Base-by-base conservation (phyloP, 2,888 invertebrate genomes). In the Allygus modestus region DNA sequence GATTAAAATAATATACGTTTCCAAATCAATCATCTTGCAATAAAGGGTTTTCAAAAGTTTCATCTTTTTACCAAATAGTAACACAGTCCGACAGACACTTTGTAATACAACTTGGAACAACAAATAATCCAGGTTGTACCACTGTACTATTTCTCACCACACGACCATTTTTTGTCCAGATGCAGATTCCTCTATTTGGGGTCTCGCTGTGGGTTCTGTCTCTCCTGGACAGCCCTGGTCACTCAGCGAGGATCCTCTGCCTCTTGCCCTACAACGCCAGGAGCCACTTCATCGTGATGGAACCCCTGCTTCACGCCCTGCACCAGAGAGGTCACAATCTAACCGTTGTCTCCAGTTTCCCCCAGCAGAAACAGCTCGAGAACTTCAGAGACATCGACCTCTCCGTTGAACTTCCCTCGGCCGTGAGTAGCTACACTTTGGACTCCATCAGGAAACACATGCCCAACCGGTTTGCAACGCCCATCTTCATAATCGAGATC, bases 311-410 rank as follows among this genome's bases (percentile, higher is more conserved):
- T 84, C 89, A 89, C 33, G 89, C 88, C 0, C 86, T 91, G 33
- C 89, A 88, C 0, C 86, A 87, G 12, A 88, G 89, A 0, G 91
- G 91, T 0, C 91, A 91, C 86, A 88, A 90, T 11, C 89, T 91
- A 0, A 90, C 90, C 0, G 85, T 90, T 12, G 87, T 91, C 2
- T 89, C 91, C 77, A 88, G 90, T 37, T 90, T 90, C 82, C 90
- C 91, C 0, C 86, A 89, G 75, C 89, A 89, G 84, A 88, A 90
- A 0, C 88, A 89, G 11, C 87, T 89, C 33, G 85, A 89, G 0
- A 91, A 90, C 87, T 89, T 91, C 61, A 89, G 88, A 0, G 91
- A 92, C 81, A 88, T 91, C 4, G 83, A 85, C 58, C 23, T 85
- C 0, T 69, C 77, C 31, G 26, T 43, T 65, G 79, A 85, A 31